Evolutionary conservation across 2,113 vertebrate genomes (phyloP).

Genomic region (Amphiprion percula): DNA sequence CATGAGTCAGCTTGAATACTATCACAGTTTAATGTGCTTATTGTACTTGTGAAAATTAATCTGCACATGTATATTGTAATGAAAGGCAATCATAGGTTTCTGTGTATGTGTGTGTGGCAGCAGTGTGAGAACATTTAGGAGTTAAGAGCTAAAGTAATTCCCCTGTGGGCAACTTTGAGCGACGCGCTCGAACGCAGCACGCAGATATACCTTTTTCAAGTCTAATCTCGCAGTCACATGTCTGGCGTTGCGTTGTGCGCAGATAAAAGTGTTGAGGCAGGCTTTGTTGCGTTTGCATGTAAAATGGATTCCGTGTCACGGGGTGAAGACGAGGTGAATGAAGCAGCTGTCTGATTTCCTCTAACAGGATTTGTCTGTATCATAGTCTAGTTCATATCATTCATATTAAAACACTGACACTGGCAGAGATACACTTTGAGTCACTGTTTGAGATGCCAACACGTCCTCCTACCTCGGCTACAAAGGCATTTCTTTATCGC

Average conservation of each 20-base stretch:
- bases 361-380: slow-evolving; percentile 3
- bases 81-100: background rate
- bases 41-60: no score
- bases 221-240: background rate
- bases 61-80: no score
- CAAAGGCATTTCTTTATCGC: background rate
- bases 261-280: slow-evolving; percentile 37
- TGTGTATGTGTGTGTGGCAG: background rate
- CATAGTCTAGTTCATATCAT: background rate
- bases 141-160: slow-evolving; percentile 44
- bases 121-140: slow-evolving; percentile 15
- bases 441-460: background rate
- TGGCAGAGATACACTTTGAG: background rate
- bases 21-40: no score
- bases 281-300: slow-evolving; percentile 40
- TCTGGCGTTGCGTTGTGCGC: background rate
- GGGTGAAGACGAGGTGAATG: slow-evolving; percentile 29
- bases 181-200: no score
- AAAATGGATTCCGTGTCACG: slow-evolving; percentile 30
- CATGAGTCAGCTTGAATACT: no score
- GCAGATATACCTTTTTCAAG: slow-evolving; percentile 4
- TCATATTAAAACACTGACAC: slow-evolving; percentile 13
- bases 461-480: background rate
- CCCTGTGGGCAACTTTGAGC: slow-evolving; percentile 33
- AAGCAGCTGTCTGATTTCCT: background rate